Evolutionary conservation across 2,888 invertebrate species (phyloP).

Genomic region (Protonemura montana): DNA sequence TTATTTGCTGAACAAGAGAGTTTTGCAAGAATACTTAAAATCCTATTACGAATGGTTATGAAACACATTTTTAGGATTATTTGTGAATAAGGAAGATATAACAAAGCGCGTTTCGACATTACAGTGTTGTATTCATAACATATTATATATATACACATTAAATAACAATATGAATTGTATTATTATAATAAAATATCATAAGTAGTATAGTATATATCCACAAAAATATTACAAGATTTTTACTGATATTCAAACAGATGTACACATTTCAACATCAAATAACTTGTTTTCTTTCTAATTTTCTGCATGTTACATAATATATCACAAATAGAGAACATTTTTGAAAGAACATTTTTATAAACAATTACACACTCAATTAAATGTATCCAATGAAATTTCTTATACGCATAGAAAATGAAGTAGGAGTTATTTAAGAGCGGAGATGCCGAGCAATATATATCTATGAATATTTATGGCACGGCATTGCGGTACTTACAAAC

Average conservation of each 20-base stretch:
- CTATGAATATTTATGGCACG: no score
- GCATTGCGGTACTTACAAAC: no score
- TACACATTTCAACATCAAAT: not conserved
- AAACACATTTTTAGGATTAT: no score
- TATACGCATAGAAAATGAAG: no score
- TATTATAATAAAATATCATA: slow-evolving; percentile 13
- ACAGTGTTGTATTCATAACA: not conserved
- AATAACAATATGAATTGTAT: not conserved
- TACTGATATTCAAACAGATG: not conserved
- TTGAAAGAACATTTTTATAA: not conserved
- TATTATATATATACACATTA: not conserved
- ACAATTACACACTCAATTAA: no score
- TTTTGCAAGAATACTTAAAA: no score
- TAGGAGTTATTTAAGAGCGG: no score
- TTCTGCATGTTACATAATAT: not conserved
- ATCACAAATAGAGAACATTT: not conserved
- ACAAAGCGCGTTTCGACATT: not conserved
- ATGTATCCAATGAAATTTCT: no score
- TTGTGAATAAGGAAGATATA: no score
- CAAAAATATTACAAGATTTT: slow-evolving; percentile 19
- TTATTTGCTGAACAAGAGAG: no score
- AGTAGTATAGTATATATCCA: slow-evolving; percentile 9
- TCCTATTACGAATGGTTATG: no score
- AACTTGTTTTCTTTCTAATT: not conserved
- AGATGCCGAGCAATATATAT: no score